Percentiles rank a stretch among this genome's conserved stretches.
These are phyloP conservation scores for Odontothrips loti DNA, from an alignment of 2,888 invertebrate species.

Conservation along the genomic window DNA sequence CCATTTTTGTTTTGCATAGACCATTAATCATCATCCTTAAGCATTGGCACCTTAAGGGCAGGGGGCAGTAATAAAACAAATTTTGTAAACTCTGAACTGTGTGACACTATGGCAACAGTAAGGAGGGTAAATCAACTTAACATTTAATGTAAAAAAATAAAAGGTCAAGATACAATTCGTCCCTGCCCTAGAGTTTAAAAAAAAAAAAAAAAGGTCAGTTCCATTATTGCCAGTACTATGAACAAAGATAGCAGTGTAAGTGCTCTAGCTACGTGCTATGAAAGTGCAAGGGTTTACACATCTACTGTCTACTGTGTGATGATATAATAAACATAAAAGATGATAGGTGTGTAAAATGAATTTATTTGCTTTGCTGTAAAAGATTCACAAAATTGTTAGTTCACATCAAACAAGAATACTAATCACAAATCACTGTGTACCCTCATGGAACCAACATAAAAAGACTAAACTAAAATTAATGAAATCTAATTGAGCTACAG, in stretches of 20 bases:
- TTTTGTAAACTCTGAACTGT: neutral
- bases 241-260: neutral
- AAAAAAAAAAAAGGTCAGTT: neutral
- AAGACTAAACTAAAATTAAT: neutral
- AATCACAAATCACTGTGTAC: neutral
- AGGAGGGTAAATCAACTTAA: no score
- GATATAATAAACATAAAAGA: neutral
- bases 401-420: neutral
- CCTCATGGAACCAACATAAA: neutral
- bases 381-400: neutral
- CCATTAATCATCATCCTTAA: no score
- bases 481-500: neutral
- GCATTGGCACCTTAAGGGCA: no score
- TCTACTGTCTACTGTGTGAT: neutral
- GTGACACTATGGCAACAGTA: neutral
- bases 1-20: no score
- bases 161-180: no score
- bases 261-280: neutral
- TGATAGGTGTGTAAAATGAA: neutral
- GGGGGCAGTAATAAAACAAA: no score
- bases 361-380: constrained; percentile 23
- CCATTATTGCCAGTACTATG: neutral
- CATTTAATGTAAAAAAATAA: no score
- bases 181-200: no score
- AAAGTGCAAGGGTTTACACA: neutral